A percentile compares a stretch with the other conserved stretches of the same genome.
Evolutionary conservation across 2,888 invertebrate genomes (phyloP).

Genomic region (Pammene fasciana): DNA sequence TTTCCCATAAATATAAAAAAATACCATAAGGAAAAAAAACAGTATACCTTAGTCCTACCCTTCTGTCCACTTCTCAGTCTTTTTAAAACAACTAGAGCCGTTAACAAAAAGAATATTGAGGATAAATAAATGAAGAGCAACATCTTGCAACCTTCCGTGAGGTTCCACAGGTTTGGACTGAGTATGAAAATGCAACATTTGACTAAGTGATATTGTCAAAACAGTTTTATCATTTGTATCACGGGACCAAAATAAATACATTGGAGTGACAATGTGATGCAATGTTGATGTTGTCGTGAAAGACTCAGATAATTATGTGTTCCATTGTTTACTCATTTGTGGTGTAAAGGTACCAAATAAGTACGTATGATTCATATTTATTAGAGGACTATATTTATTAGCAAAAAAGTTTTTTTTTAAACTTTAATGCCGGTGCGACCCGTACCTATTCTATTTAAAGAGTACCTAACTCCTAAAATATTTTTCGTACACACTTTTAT

Average conservation of each 20-base stretch:
- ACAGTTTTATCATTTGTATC: constrained; percentile 31
- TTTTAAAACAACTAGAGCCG: constrained; percentile 60
- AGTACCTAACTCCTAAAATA: too few relatives aligned
- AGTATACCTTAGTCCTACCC: constrained; percentile 48
- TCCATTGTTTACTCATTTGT: constrained; percentile 14
- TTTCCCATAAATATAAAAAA: background rate
- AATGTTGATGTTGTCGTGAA: constrained; percentile 6
- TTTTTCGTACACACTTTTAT: too few relatives aligned
- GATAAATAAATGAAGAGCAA: constrained; percentile 62
- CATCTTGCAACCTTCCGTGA: constrained; percentile 55
- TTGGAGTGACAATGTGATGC: constrained; percentile 27
- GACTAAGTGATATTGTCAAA: constrained; percentile 24
- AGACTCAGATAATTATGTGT: constrained; percentile 1
- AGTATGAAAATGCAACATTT: constrained; percentile 45
- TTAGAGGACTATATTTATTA: too few relatives aligned
- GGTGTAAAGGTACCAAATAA: background rate
- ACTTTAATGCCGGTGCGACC: too few relatives aligned
- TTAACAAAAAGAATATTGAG: constrained; percentile 60
- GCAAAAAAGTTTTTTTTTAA: too few relatives aligned
- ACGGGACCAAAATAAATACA: constrained; percentile 33
- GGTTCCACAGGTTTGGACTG: constrained; percentile 48
- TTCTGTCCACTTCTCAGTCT: constrained; percentile 57
- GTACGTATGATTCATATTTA: background rate
- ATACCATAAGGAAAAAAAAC: background rate
- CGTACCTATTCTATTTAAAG: too few relatives aligned